Evolutionary conservation across 1,140 invertebrate species (phyloP).

Genomic region (Acarapis woodi): DNA sequence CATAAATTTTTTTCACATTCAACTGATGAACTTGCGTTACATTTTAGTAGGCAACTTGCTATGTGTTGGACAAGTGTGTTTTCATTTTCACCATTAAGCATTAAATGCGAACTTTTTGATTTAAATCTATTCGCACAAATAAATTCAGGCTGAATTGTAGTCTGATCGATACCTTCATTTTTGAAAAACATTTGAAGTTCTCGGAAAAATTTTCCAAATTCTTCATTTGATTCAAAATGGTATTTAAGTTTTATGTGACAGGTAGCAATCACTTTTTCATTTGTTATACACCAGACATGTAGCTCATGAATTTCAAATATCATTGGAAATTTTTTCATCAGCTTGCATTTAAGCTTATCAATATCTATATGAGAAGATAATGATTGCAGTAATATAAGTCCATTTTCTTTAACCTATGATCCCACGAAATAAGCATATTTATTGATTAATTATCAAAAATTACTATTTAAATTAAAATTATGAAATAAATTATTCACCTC

Average conservation of each 20-base stretch:
- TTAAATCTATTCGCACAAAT: too few species aligned
- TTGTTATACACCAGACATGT: conserved; percentile 73
- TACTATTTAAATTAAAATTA: too few species aligned
- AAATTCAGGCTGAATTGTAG: conserved; percentile 79
- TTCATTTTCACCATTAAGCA: too few species aligned
- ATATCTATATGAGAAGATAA: conserved; percentile 51
- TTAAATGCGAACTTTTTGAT: too few species aligned
- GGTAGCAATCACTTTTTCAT: conserved; percentile 67
- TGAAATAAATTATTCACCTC: too few species aligned
- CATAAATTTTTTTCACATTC: too few species aligned
- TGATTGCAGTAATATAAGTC: conserved; percentile 42
- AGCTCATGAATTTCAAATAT: conserved; percentile 75
- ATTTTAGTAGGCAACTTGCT: too few species aligned
- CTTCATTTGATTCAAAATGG: conserved; percentile 30
- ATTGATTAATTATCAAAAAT: conserved; percentile 12
- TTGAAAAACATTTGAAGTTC: conserved; percentile 48
- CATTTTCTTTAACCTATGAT: conserved; percentile 29
- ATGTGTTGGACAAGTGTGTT: too few species aligned
- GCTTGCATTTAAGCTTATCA: conserved; percentile 41
- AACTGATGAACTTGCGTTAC: too few species aligned
- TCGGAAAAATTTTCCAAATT: too few species aligned
- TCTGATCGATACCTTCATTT: conserved; percentile 57
- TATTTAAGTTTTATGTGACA: conserved; percentile 55
- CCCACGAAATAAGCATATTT: conserved; percentile 22
- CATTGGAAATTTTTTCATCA: conserved; percentile 30